Evolutionary conservation across 2,113 vertebrate genomes (phyloP), one percentile per base, ranked within the genome.

Genomic region (Leucoraja erinaceus): DNA sequence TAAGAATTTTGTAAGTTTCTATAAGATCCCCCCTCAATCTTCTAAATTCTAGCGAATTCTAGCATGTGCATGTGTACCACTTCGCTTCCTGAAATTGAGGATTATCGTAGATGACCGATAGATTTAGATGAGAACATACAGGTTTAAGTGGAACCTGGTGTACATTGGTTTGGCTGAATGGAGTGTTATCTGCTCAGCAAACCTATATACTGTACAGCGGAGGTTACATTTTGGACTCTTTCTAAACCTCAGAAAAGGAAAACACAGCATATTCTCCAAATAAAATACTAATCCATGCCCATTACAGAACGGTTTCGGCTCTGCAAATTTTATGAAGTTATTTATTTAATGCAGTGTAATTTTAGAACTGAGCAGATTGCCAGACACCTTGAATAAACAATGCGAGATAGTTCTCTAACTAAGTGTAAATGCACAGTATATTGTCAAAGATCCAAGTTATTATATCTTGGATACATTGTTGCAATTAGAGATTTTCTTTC

Each of bases 301-400:
- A 31, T 79, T 61, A 28, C 81, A 28, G 56, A 28, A 28, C 81
- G 59, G 81, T 28, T 61, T 54, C 22, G 78, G 6, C 22, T 12
- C 81, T 84, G 47, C 56, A 84, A 84, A 10, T 84, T 81, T 84
- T 56, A 84, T 61, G 81, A 84, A 22, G 54, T 84, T 6, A 84
- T 84, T 81, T 6, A 56, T 54, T 81, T 14, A 12, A 54, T 59
- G 81, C 59, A 7, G 4, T 84, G 47, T 84, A 84, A 84, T 84
- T 86, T n/a, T 61, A 86, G 81, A 86, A 61, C 22, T 86, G 81
- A 86, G 10, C 22, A 86, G 56, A 86, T 86, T 86, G 11, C 81
- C 81, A 61, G 56, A n/a, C 4, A 25, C 56, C 25, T 86, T 61
- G 81, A 61, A 1, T n/a, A 61, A 86, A 61, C 81, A 86, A 61